These are phyloP conservation scores for Donacobius atricapilla DNA, from an alignment of 2,113 vertebrate species.

Conservation along the genomic window DNA sequence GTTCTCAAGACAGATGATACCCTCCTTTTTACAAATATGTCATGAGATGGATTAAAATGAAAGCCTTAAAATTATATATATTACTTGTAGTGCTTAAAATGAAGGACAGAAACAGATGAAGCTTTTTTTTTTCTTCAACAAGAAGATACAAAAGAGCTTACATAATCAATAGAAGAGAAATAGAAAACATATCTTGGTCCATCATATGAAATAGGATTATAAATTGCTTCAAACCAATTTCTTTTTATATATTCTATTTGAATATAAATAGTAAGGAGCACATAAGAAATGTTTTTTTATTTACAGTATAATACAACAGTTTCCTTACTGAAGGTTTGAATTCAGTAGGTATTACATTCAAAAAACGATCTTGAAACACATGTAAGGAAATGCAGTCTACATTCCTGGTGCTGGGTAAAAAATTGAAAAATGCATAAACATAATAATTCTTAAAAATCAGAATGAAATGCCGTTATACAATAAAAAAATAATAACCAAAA, in stretches of 20 bases:
- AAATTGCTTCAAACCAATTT: not conserved
- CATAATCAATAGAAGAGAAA: not conserved
- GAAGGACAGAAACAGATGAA: not conserved
- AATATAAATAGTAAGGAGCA: not conserved
- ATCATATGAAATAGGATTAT: not conserved
- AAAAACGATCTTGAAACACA: not conserved
- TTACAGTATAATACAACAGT: not conserved
- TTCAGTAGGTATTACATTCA: not conserved
- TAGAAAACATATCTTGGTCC: not conserved
- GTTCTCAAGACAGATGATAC: fast-evolving
- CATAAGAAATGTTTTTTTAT: not conserved
- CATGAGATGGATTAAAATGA: not conserved
- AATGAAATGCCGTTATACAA: not conserved
- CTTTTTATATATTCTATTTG: not conserved
- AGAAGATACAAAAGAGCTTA: not conserved
- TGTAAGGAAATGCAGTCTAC: not conserved
- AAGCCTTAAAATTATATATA: not conserved
- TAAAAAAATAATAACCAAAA: not conserved
- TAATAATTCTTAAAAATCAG: not conserved
- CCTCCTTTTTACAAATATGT: not conserved
- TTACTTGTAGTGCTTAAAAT: not conserved
- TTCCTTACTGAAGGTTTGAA: not conserved
- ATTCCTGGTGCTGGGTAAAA: not conserved
- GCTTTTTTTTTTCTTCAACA: not conserved
- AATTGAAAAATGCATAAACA: not conserved